phyloP scores from a whole-genome alignment of 2,113 vertebrate genomes.

The cattle (Bos taurus) region ARS-UCD2.0 NC_037350.1:8873001-8873500 shows the following conservation, averaged over 20 bases:
- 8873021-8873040: background rate
- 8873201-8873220: constrained; percentile 91
- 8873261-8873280: constrained; percentile 94
- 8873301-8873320: constrained; percentile 73
- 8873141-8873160: constrained; percentile 65
- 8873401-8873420: background rate
- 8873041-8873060: background rate
- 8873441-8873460: background rate
- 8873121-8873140: constrained; percentile 81
- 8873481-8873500: background rate
- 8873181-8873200: constrained; percentile 92
- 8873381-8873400: background rate
- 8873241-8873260: constrained; percentile 91
- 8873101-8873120: constrained; percentile 86
- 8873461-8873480: background rate
- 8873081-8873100: background rate
- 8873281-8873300: constrained; percentile 89
- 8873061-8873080: background rate
- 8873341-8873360: background rate
- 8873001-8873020: background rate
- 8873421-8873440: background rate
- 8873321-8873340: background rate
- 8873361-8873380: background rate
- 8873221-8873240: constrained; percentile 88
- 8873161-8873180: constrained; percentile 83